phyloP scores from a whole-genome alignment of 2,113 vertebrate species.

The Colossoma macropomum region DNA sequence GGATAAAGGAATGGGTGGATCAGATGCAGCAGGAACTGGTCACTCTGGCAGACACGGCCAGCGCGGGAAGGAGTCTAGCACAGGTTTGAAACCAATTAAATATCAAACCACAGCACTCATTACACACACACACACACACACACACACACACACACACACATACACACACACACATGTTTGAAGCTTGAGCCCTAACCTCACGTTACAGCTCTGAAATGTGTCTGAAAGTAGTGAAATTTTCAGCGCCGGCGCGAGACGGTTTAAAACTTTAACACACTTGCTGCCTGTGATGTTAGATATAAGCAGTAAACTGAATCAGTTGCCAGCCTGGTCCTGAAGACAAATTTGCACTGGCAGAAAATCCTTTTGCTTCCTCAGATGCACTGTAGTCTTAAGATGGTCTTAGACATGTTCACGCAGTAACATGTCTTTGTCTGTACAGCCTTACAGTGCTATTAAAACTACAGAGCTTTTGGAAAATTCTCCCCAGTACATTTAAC shows the following conservation, averaged over 20 bases:
- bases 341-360: not conserved
- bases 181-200: not conserved
- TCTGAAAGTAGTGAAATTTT: not conserved
- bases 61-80: conserved; percentile 85
- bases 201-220: not conserved
- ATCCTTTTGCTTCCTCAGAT: not conserved
- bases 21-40: conserved; percentile 97
- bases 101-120: not conserved
- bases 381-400: not conserved
- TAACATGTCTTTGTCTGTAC: not conserved
- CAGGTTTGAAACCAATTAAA: conserved; percentile 75
- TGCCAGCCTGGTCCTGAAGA: not conserved
- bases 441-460: not conserved
- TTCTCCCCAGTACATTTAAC: no score
- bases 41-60: conserved; percentile 87
- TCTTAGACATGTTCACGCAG: not conserved
- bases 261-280: conserved; percentile 3
- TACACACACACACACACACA: not conserved
- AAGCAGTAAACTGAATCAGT: not conserved
- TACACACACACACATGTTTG: not conserved
- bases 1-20: conserved; percentile 96
- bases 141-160: not conserved
- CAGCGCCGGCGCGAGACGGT: not conserved
- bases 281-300: not conserved
- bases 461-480: no score